Evolutionary conservation across 2,888 invertebrate genomes (phyloP), one percentile per base, ranked within the genome.

Genomic region (Tuberolachnus salignus): DNA sequence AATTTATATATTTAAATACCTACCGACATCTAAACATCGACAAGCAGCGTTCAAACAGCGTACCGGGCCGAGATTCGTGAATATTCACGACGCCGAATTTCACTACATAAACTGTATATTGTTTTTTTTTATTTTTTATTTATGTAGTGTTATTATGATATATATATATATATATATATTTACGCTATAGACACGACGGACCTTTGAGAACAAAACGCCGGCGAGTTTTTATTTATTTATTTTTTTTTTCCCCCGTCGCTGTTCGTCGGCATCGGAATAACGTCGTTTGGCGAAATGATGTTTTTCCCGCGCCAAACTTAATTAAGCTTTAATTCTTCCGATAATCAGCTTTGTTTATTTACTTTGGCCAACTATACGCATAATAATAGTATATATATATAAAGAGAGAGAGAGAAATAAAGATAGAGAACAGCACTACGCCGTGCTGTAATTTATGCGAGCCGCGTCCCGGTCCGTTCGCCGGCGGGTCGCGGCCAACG

Each of bases 311-410:
- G 34, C 34, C 9, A 59, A 71, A 71, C 59, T 71, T 71, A 46
- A 67, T 59, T 34, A 21, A 67, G 55, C 67, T 34, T 67, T 75
- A 75, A 75, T 75, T 75, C 21, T 67, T 67, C 46, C 26, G 46
- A 67, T 59, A 67, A 75, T 75, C 75, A 75, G 75, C 67, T 59
- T 59, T 67, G 67, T 75, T 75, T 75, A 75, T 64, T 66, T 75
- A 46, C 44, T 23, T n/a, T 44, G 21, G 46, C 10, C 34, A 6
- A 34, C 34, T 34, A 6, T 6, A 6, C 34, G 34, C 6, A 34
- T 34, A 34, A 4, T 34, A 6, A 4, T 6, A 34, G 34, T 34
- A 6, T 34, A 6, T 34, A 34, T 6, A 6, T 34, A 34, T 34
- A 34, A n/a, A n/a, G n/a, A n/a, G n/a, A n/a, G n/a, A n/a, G n/a